Evolutionary conservation across 2,888 invertebrate species (phyloP).

Genomic region (Pollenia griseotomentosa): DNA sequence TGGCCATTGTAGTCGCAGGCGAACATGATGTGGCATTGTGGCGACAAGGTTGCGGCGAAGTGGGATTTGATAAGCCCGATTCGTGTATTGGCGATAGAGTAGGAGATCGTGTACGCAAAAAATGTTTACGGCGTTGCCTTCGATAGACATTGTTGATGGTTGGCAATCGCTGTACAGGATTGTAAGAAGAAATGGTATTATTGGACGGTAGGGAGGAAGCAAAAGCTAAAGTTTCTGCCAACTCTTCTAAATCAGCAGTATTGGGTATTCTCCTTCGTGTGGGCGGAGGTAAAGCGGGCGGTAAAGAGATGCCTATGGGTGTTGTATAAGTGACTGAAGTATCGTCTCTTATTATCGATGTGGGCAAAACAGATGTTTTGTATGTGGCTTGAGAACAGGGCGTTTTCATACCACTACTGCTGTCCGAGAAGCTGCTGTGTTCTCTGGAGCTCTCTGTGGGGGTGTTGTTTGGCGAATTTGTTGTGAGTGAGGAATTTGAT

Average conservation of each 20-base stretch:
- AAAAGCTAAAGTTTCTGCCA: slow-evolving; percentile 86
- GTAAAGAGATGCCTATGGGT: slow-evolving; percentile 78
- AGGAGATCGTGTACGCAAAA: slow-evolving; percentile 85
- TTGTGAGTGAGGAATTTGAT: slow-evolving; percentile 58
- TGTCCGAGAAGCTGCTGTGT: slow-evolving; percentile 74
- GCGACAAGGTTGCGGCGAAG: slow-evolving; percentile 86
- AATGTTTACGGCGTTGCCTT: slow-evolving; percentile 84
- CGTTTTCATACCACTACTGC: slow-evolving; percentile 73
- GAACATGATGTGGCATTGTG: slow-evolving; percentile 81
- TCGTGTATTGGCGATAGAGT: slow-evolving; percentile 89
- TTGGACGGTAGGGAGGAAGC: slow-evolving; percentile 79
- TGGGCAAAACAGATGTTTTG: slow-evolving; percentile 81
- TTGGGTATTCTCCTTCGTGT: slow-evolving; percentile 85
- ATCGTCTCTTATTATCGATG: slow-evolving; percentile 82
- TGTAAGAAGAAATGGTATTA: slow-evolving; percentile 47
- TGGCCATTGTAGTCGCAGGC: slow-evolving; percentile 80
- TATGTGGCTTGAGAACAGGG: slow-evolving; percentile 74
- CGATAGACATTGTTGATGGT: slow-evolving; percentile 80
- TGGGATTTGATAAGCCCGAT: slow-evolving; percentile 89
- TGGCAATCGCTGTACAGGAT: slow-evolving; percentile 77
- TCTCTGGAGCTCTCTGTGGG: slow-evolving; percentile 75
- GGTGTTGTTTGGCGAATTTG: slow-evolving; percentile 53
- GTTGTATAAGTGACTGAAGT: slow-evolving; percentile 80
- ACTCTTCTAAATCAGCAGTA: slow-evolving; percentile 85
- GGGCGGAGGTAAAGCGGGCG: slow-evolving; percentile 85